Conservation (phyloP, 2,797 vertebrate genomes). For the Tadarida brasiliensis region DNA sequence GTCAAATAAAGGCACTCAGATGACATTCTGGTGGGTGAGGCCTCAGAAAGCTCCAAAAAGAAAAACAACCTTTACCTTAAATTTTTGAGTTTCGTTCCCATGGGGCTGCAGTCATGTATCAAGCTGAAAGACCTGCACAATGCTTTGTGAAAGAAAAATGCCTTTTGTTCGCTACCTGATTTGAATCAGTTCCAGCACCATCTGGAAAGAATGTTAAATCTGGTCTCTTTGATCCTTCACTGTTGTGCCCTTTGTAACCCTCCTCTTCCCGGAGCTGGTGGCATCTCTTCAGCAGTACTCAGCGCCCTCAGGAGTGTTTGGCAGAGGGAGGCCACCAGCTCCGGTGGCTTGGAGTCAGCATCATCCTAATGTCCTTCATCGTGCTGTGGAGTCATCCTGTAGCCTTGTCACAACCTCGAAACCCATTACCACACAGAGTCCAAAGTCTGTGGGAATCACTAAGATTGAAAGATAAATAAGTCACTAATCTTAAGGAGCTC, state of each 20-base stretch:
- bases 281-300: background rate
- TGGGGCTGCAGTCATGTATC: background rate
- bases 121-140: conserved; percentile 46
- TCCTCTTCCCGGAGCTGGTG: background rate
- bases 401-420: background rate
- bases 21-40: conserved; percentile 5
- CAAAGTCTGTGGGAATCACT: background rate
- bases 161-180: background rate
- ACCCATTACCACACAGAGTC: background rate
- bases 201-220: conserved; percentile 45
- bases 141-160: background rate
- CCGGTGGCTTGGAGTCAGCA: background rate
- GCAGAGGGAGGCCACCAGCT: no score
- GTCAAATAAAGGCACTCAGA: conserved; percentile 57
- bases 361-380: background rate
- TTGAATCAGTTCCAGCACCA: conserved; percentile 52
- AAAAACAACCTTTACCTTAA: conserved; percentile 53
- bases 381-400: background rate
- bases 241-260: background rate
- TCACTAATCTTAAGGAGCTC: background rate
- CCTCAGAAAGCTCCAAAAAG: background rate
- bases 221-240: conserved; percentile 31
- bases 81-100: background rate
- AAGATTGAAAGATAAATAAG: background rate
- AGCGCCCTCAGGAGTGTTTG: background rate